Percentiles rank a stretch among this genome's conserved stretches.
phyloP scores from a whole-genome alignment of 2,797 vertebrate genomes.

The Manis javanica region DNA sequence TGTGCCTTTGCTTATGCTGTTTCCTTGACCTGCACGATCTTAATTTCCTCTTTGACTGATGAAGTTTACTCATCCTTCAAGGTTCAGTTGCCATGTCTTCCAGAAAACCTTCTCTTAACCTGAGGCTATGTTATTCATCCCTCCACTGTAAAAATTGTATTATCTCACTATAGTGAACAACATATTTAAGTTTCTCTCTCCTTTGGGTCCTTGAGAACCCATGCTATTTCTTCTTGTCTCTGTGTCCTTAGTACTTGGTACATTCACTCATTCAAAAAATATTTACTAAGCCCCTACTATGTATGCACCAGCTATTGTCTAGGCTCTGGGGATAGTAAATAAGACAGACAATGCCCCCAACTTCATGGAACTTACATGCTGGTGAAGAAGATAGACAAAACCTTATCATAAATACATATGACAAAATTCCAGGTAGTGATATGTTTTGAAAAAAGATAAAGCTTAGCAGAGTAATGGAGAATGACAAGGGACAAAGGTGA shows the following conservation, averaged over 20 bases:
- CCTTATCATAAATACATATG: no score
- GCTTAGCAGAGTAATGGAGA: neutral
- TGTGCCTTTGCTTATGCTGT: neutral
- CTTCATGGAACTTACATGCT: neutral
- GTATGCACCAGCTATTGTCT: neutral
- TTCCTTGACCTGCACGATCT: neutral
- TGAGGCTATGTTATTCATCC: neutral
- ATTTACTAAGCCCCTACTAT: neutral
- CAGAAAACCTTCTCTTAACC: neutral
- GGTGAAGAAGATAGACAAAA: neutral
- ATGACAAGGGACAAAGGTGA: neutral
- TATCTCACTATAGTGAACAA: neutral
- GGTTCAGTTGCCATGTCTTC: neutral
- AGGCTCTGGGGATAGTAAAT: neutral
- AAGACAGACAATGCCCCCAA: neutral
- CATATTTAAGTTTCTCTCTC: neutral
- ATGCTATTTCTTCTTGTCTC: neutral
- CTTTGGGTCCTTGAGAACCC: neutral
- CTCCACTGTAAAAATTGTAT: neutral
- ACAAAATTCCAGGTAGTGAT: neutral
- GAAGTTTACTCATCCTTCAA: neutral
- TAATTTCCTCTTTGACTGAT: neutral
- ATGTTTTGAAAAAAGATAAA: neutral
- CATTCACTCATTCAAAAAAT: neutral
- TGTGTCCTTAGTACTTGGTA: neutral